Base-by-base conservation (phyloP, 2,797 vertebrate species). In the Bradypodion ventrale region DNA sequence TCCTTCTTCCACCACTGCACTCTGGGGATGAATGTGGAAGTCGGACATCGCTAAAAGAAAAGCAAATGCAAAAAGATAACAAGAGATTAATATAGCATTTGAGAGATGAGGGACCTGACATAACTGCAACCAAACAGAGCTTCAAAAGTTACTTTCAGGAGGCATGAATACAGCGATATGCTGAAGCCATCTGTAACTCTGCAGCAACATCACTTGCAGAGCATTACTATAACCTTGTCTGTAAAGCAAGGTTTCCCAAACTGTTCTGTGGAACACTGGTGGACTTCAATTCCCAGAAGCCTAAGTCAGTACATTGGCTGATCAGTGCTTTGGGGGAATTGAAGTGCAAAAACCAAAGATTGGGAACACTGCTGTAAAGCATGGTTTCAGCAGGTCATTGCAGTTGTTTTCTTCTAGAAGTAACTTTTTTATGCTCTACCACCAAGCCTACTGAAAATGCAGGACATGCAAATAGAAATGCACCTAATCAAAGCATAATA, bases 11-110 rank as follows among this genome's bases (percentile, higher is more conserved):
- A 96, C 97, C 62, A 96, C 94, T 0, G 97, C 96, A 0, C 97
- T 97, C 93, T 96, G 96, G n/a, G 99, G 99, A 75, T 98, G 98
- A 89, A 98, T 96, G n/a, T 99, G 97, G 96, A 99, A 99, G 87
- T 98, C 97, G 0, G 98, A 97, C 98, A 99, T 98, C 0, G 97
- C 99, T 82, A 88, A 74, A 87, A 29, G 90, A 49, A 87, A 82
- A 7, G 80, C 83, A 88, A 79, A 62, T 5, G 72, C 5, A n/a
- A 78, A 29, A n/a, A 2, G 42, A 16, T 23, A 46, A 8, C 37
- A 1, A 5, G 21, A 32, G 44, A 25, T 70, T 32, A 19, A 13
- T 32, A 35, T 19, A 25, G 37, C 19, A 0, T 5, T 56, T 15
- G 27, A 32, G 40, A 56, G 32, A 27, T 27, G 73, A 46, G n/a